phyloP scores from a whole-genome alignment of 2,113 vertebrate species.

The Mungos mungo region DNA sequence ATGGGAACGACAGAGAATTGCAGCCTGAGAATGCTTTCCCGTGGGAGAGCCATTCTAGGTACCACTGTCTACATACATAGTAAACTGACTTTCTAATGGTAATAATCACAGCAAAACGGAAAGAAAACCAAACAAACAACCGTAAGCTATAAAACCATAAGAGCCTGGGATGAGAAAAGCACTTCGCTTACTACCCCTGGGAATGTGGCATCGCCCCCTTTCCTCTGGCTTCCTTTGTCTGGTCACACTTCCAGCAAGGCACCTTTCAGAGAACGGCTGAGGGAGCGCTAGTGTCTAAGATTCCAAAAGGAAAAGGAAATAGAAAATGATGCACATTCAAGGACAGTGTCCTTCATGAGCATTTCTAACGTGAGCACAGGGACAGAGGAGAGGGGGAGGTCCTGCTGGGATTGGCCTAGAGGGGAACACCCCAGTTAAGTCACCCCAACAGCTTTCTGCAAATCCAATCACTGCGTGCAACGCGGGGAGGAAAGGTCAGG shows the following conservation, averaged over 20 bases:
- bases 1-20: not conserved
- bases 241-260: not conserved
- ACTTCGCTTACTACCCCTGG: not conserved
- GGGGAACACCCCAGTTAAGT: not conserved
- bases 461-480: not conserved
- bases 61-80: rapidly evolving
- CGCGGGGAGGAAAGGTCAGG: not conserved
- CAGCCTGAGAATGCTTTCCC: not conserved
- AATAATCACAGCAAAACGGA: not conserved
- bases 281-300: not conserved
- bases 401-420: not conserved
- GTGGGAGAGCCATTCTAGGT: not conserved
- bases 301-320: conserved; percentile 46
- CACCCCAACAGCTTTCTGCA: not conserved
- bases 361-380: not conserved
- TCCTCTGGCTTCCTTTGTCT: not conserved
- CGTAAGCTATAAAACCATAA: not conserved
- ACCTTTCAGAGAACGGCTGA: not conserved
- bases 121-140: not conserved
- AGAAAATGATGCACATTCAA: not conserved
- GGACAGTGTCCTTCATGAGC: not conserved
- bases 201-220: not conserved
- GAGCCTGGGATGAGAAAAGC: not conserved
- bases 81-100: not conserved
- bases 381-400: not conserved